phyloP scores from a whole-genome alignment of 2,888 invertebrate species.

The Sphaerophoria taeniata region DNA sequence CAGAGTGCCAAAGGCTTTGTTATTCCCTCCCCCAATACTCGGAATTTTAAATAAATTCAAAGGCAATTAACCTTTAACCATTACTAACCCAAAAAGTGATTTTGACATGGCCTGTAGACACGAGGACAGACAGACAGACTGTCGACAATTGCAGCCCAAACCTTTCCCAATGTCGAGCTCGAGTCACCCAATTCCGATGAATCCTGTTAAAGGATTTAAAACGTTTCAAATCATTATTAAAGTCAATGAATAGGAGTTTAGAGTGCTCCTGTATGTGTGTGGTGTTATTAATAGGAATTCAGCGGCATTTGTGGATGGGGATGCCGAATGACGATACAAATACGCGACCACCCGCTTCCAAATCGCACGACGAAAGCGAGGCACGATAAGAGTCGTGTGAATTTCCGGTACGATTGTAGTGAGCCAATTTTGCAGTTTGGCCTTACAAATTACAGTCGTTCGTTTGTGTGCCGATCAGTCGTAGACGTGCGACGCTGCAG shows the following conservation, averaged over 20 bases:
- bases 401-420: slow-evolving; percentile 56
- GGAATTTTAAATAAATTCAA: slow-evolving; percentile 19
- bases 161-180: not conserved
- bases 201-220: slow-evolving; percentile 44
- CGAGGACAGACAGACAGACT: not conserved
- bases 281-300: slow-evolving; percentile 53
- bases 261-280: not conserved
- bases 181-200: not conserved
- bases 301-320: not conserved
- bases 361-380: not conserved
- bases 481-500: not conserved
- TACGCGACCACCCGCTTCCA: not conserved
- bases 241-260: slow-evolving; percentile 56
- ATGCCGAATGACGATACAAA: slow-evolving; percentile 9
- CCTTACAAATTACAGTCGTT: slow-evolving; percentile 51
- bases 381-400: slow-evolving; percentile 25
- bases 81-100: slow-evolving; percentile 1
- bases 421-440: slow-evolving; percentile 66
- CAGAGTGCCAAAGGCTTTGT: not conserved
- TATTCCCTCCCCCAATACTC: slow-evolving; percentile 1
- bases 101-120: slow-evolving; percentile 3
- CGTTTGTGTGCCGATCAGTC: not conserved
- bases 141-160: not conserved
- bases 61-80: slow-evolving; percentile 13
- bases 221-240: slow-evolving; percentile 57